These are phyloP conservation scores for Xenus cinereus DNA, from an alignment of 2,113 vertebrate species.

Conservation along the genomic window DNA sequence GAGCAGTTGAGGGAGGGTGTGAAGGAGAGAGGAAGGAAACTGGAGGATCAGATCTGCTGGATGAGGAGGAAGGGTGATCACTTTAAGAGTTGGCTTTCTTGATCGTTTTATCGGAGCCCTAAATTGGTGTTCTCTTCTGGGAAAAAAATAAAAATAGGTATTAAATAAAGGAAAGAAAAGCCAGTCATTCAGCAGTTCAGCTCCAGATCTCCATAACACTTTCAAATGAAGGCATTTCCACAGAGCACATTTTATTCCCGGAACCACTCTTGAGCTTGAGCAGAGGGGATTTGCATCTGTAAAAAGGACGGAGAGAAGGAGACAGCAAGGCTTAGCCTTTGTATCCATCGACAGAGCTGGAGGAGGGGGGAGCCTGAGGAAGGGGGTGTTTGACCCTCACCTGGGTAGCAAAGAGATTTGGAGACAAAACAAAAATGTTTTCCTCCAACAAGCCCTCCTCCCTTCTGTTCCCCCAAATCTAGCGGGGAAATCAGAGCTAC, in stretches of 20 bases:
- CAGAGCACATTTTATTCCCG: not conserved
- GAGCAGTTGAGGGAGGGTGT: not conserved
- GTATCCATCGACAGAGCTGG: not conserved
- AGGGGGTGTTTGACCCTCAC: not conserved
- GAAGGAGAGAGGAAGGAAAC: not conserved
- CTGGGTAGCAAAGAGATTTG: not conserved
- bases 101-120: not conserved
- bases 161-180: not conserved
- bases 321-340: constrained; percentile 26
- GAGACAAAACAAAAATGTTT: not conserved
- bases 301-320: constrained; percentile 38
- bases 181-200: not conserved
- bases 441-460: not conserved
- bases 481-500: not conserved
- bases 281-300: constrained; percentile 59
- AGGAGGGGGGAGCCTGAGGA: not conserved
- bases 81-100: not conserved
- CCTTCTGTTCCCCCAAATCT: not conserved
- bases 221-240: constrained; percentile 29
- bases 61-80: not conserved
- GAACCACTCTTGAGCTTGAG: constrained; percentile 35
- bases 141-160: no score
- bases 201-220: not conserved
- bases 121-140: not conserved
- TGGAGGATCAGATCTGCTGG: not conserved